phyloP scores from a whole-genome alignment of 92 coral and sea anemone species.

The Palythoa grandis region DNA sequence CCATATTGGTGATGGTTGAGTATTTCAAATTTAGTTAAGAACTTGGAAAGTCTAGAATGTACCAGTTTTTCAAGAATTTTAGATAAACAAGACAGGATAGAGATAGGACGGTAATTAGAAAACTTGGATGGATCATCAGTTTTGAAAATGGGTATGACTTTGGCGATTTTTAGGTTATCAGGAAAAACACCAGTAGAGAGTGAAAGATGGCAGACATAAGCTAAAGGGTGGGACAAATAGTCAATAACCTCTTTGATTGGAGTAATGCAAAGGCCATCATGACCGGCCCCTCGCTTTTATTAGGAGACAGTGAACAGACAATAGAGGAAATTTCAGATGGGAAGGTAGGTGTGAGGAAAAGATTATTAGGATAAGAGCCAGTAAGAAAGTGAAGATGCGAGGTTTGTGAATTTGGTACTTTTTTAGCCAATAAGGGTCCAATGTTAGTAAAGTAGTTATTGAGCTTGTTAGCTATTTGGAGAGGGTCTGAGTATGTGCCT shows the following conservation, averaged over 20 bases:
- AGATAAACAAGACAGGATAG: too few relatives aligned
- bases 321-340: conserved; percentile 15
- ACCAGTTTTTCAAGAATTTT: too few relatives aligned
- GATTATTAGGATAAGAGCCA: conserved; percentile 18
- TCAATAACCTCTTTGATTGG: conserved; percentile 23
- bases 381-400: not conserved
- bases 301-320: conserved; percentile 15
- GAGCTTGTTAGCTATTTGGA: conserved; percentile 45
- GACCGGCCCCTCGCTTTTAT: conserved; percentile 32
- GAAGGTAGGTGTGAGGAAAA: conserved; percentile 23
- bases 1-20: too few relatives aligned
- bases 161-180: too few relatives aligned
- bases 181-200: too few relatives aligned
- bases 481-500: conserved; percentile 49
- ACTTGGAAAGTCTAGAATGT: too few relatives aligned
- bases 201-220: too few relatives aligned
- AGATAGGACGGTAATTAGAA: too few relatives aligned
- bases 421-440: conserved; percentile 49
- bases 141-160: too few relatives aligned
- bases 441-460: conserved; percentile 50
- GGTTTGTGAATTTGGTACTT: conserved; percentile 26
- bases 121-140: too few relatives aligned
- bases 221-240: too few relatives aligned
- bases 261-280: conserved; percentile 21
- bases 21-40: too few relatives aligned